These are phyloP conservation scores for Podocnemis expansa DNA, from an alignment of 2,113 vertebrate genomes.

Conservation along the genomic window DNA sequence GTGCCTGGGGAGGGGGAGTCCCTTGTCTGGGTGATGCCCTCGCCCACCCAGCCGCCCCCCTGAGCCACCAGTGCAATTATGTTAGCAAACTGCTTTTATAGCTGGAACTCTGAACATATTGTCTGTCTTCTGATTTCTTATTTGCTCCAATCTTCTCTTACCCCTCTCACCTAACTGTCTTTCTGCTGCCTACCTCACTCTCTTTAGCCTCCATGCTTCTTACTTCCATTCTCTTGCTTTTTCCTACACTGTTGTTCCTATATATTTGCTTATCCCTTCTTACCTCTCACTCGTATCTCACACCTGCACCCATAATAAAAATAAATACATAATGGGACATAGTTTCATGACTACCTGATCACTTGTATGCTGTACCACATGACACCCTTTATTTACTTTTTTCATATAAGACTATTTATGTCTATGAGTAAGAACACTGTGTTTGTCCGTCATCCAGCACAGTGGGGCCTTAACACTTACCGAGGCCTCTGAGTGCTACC, in stretches of 20 bases:
- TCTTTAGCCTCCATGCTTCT: too few relatives aligned
- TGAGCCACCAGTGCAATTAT: too few relatives aligned
- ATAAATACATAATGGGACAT: neutral
- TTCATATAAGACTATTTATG: neutral
- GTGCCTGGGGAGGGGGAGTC: too few relatives aligned
- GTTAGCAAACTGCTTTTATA: neutral
- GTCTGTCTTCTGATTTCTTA: neutral
- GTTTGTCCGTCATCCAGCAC: neutral
- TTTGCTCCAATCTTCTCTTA: neutral
- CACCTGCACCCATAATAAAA: accelerated
- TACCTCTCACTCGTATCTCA: neutral
- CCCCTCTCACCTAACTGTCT: neutral
- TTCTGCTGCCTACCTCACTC: too few relatives aligned
- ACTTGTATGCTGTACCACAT: neutral
- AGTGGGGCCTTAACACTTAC: neutral
- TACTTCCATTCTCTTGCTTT: neutral
- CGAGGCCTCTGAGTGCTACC: neutral
- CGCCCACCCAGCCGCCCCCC: too few relatives aligned
- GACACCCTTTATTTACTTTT: neutral
- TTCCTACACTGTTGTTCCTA: neutral
- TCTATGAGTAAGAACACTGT: neutral
- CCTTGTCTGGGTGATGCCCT: too few relatives aligned
- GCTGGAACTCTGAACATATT: neutral
- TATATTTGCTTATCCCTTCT: neutral
- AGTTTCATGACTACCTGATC: neutral